Conservation (phyloP, 2,888 invertebrate genomes). For the Polymixis flavicincta region DNA sequence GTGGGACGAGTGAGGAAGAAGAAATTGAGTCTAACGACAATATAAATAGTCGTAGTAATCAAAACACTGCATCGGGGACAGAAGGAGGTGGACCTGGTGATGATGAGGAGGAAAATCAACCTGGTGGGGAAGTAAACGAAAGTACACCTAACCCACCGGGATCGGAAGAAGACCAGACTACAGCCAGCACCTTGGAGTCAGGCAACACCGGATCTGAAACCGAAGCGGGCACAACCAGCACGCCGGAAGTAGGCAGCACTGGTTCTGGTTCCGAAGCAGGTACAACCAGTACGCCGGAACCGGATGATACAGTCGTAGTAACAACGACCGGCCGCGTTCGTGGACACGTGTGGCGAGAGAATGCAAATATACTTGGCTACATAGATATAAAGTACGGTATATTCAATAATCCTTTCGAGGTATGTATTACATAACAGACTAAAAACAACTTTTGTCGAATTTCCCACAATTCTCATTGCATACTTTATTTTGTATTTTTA, state of each 20-base stretch:
- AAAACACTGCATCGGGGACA: background rate
- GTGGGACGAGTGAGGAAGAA: background rate
- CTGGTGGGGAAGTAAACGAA: background rate
- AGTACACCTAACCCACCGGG: background rate
- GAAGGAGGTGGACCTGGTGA: background rate
- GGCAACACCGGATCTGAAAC: background rate
- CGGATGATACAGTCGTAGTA: slow-evolving; percentile 46
- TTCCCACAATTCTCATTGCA: background rate
- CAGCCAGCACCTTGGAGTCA: background rate
- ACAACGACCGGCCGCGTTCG: slow-evolving; percentile 76
- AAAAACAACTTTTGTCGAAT: background rate
- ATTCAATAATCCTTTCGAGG: slow-evolving; percentile 73
- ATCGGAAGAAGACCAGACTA: background rate
- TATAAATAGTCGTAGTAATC: background rate
- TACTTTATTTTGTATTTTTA: slow-evolving; percentile 65
- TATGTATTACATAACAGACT: slow-evolving; percentile 54
- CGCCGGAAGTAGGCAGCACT: background rate
- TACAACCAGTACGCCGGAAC: background rate
- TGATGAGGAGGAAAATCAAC: background rate
- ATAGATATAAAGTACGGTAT: slow-evolving; percentile 82
- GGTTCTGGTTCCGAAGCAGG: background rate
- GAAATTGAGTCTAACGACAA: background rate
- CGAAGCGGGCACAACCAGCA: background rate
- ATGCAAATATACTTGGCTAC: slow-evolving; percentile 71
- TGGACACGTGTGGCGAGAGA: slow-evolving; percentile 69